phyloP scores from a whole-genome alignment of 2,113 vertebrate genomes.

The Solea senegalensis region DNA sequence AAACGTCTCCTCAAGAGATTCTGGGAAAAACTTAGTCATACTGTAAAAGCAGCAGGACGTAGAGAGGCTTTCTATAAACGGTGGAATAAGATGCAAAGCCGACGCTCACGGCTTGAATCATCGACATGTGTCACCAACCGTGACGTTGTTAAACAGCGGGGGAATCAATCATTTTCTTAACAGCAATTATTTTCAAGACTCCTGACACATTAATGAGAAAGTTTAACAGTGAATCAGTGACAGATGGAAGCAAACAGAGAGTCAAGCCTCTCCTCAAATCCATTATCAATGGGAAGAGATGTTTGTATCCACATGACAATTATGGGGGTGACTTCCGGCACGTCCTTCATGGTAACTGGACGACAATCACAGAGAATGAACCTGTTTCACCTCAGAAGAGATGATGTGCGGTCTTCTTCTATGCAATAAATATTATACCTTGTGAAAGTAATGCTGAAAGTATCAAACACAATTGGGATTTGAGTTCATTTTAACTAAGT shows the following conservation, averaged over 20 bases:
- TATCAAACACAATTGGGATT: no score
- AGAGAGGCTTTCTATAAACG: background rate
- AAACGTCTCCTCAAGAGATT: slow-evolving; percentile 43
- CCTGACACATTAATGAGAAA: slow-evolving; percentile 17
- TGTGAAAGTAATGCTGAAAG: no score
- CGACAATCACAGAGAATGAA: no score
- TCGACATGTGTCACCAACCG: background rate
- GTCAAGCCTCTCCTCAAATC: slow-evolving; percentile 10
- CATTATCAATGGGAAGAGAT: slow-evolving; percentile 18
- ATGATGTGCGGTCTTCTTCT: no score
- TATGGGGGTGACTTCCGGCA: no score
- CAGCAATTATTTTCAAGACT: slow-evolving; percentile 23
- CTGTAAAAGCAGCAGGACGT: slow-evolving; percentile 12
- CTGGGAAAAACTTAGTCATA: slow-evolving; percentile 50
- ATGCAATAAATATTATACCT: no score
- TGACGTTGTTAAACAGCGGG: background rate
- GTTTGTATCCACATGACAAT: no score
- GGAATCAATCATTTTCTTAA: background rate
- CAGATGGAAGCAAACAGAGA: background rate
- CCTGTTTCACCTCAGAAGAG: no score
- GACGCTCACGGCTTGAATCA: slow-evolving; percentile 11
- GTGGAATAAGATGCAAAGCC: background rate
- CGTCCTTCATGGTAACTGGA: no score
- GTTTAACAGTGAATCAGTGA: background rate
- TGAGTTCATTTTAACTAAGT: no score